phyloP scores from a whole-genome alignment of 2,797 vertebrate genomes.

The Anisognathus igniventris region DNA sequence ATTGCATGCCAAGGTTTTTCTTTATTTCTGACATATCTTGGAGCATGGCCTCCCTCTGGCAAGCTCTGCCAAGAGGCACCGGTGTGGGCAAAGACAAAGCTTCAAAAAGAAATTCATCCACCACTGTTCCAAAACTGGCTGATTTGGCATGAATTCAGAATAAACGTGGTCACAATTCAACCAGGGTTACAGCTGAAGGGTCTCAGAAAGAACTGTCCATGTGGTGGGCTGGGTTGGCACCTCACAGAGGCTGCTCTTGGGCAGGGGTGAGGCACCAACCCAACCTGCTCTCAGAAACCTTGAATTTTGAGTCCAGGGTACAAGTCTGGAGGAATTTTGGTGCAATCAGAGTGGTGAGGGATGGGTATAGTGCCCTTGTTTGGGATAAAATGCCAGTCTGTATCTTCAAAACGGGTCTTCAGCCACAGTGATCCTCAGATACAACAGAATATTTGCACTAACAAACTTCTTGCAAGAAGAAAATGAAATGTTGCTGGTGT shows the following conservation, averaged over 20 bases:
- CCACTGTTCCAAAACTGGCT: background rate
- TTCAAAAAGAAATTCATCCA: background rate
- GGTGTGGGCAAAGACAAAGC: background rate
- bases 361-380: background rate
- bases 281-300: background rate
- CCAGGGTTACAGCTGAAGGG: background rate
- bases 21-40: background rate
- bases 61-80: background rate
- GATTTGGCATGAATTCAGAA: background rate
- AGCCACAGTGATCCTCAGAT: background rate
- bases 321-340: background rate
- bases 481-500: background rate
- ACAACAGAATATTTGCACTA: background rate
- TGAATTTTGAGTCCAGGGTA: background rate
- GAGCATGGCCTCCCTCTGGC: background rate
- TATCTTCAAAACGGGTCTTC: background rate
- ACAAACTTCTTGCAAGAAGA: background rate
- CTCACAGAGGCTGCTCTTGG: background rate
- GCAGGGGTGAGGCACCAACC: background rate
- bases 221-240: background rate
- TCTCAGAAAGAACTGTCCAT: background rate
- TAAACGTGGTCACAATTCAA: background rate
- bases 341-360: background rate
- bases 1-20: background rate
- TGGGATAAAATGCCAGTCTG: accelerated